These are phyloP conservation scores for Rhodeus uyekii DNA, from an alignment of 2,797 vertebrate species.

Conservation along the genomic window DNA sequence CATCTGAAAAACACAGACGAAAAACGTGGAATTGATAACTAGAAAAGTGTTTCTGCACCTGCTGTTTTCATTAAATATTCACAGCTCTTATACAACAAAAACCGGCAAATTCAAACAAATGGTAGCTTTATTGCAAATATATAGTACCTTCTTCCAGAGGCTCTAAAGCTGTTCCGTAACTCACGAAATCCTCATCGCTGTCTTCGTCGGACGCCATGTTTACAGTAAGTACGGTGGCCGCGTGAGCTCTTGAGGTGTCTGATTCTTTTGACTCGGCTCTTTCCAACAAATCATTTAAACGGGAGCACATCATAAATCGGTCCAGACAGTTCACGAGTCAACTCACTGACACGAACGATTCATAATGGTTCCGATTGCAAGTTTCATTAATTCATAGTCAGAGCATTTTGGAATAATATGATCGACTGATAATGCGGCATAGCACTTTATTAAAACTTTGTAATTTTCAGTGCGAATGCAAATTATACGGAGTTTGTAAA, in stretches of 20 bases:
- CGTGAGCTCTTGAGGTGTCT: neutral
- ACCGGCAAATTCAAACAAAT: neutral
- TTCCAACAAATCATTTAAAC: neutral
- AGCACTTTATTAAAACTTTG: neutral
- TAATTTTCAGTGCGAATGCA: neutral
- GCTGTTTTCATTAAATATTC: neutral
- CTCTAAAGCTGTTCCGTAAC: slow-evolving; percentile 83
- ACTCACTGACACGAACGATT: neutral
- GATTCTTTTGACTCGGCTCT: neutral
- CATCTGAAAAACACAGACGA: slow-evolving; percentile 72
- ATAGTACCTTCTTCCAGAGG: slow-evolving; percentile 86
- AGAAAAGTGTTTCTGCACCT: neutral
- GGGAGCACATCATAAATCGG: neutral
- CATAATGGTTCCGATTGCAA: neutral
- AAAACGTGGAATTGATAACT: neutral
- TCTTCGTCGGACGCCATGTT: slow-evolving; percentile 82
- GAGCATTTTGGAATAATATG: neutral
- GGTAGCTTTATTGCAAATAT: neutral
- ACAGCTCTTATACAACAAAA: neutral
- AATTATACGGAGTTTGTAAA: neutral
- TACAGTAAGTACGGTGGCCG: slow-evolving; percentile 56
- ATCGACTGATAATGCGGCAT: neutral
- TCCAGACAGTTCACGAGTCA: neutral
- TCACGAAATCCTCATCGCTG: slow-evolving; percentile 81
- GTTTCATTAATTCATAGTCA: neutral